phyloP scores from a whole-genome alignment of 1,140 invertebrate genomes.

The Aphidius ervi region DNA sequence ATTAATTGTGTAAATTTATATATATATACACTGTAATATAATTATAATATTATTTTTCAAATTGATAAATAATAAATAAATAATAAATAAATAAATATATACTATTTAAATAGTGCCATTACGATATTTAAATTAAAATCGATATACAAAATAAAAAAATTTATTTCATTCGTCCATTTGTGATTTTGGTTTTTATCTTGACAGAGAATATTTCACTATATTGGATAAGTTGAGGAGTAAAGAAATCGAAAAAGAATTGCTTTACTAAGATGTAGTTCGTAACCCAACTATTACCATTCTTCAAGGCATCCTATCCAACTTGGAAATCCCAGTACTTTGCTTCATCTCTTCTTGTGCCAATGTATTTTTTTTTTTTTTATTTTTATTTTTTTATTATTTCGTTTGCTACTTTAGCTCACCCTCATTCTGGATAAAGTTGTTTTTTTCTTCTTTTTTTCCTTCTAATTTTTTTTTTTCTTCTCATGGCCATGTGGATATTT shows the following conservation, averaged over 20 bases:
- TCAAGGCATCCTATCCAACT: slow-evolving; percentile 20
- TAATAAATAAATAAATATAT: not conserved
- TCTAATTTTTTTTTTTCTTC: not conserved
- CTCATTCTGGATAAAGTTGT: not conserved
- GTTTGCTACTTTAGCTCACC: not conserved
- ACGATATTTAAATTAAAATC: not conserved
- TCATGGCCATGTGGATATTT: not conserved
- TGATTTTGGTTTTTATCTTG: not conserved
- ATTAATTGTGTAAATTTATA: not conserved
- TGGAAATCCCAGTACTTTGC: slow-evolving; percentile 20
- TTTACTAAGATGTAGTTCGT: slow-evolving; percentile 10
- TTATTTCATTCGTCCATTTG: not conserved
- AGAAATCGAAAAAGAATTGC: not conserved
- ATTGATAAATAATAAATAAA: not conserved
- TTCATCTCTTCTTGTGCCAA: not conserved
- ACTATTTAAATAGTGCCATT: too few relatives aligned
- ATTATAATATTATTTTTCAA: not conserved
- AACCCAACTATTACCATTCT: slow-evolving; percentile 21
- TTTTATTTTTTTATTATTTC: not conserved
- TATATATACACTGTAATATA: not conserved
- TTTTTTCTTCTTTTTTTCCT: too few relatives aligned
- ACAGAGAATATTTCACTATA: not conserved
- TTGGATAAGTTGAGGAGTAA: not conserved
- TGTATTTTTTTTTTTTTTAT: slow-evolving; percentile 3
- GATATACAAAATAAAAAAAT: slow-evolving; percentile 2